Evolutionary conservation across 2,113 vertebrate species (phyloP), one percentile per base, ranked within the genome.

Genomic region (Grallaria varia): DNA sequence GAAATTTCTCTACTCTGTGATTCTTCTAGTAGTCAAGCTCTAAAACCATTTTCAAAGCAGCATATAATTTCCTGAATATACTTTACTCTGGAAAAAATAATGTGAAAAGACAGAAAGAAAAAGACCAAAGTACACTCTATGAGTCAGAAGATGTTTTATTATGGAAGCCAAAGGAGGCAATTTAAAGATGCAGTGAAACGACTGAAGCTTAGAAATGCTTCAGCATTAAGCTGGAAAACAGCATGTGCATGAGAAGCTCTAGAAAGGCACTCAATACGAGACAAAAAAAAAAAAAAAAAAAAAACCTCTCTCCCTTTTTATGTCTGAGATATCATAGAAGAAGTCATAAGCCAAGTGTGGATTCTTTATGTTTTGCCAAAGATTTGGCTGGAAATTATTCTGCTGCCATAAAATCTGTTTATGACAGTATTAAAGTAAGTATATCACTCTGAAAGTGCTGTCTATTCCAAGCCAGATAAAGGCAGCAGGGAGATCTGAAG

Each of bases 301-400:
- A n/a, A n/a, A n/a, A n/a, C n/a, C n/a, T n/a, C 0, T 15, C 42
- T 93, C 76, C 35, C 24, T 78, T 95, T 97, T 95, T 90, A 78
- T 92, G 47, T 84, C 64, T 81, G 73, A 90, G 77, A 84, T 66
- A 87, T 74, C 86, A 84, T 12, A 95, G 91, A 77, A 87, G 55
- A 88, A 96, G 53, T 95, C 74, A 79, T 95, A 89, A 93, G 81
- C 49, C 89, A 89, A 85, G 69, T 14, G 66, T 76, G 62, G 73
- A 93, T 96, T 94, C 80, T 95, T 97, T 96, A 95, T 89, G 84
- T 73, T 96, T 95, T 85, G 89, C 94, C 93, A 96, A 91, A 89
- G 62, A 37, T 95, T 92, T 91, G 69, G 24, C 81, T 96, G 74
- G 93, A 95, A 94, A 92, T 89, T 19, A 95, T 89, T 96, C 56